Percentiles rank a stretch among this genome's conserved stretches.
Evolutionary conservation across 1,140 invertebrate genomes (phyloP).

Genomic region (Apolygus lucorum): DNA sequence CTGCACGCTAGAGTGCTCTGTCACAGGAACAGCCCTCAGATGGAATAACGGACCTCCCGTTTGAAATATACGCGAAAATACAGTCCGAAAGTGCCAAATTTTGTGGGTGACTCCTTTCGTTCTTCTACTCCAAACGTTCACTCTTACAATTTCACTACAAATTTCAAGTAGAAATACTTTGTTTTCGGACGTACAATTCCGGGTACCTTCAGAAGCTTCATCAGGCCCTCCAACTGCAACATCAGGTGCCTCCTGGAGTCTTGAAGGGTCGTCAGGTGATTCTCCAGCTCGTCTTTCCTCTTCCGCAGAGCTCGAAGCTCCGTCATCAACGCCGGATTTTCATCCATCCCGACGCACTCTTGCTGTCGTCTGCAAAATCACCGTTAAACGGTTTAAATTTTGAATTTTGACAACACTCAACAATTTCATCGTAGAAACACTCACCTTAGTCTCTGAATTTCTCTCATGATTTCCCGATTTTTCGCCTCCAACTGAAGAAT

Average conservation of each 20-base stretch:
- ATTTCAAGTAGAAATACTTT: constrained; percentile 1
- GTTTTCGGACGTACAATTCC: constrained; percentile 7
- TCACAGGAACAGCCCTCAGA: no score
- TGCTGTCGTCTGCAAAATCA: constrained; percentile 57
- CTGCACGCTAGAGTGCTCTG: no score
- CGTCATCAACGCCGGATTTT: constrained; percentile 75
- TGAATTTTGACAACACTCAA: no score
- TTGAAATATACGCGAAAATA: no score
- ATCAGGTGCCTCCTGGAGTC: constrained; percentile 87
- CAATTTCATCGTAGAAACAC: no score
- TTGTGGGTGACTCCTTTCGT: background rate
- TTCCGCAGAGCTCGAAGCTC: constrained; percentile 82
- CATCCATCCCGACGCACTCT: constrained; percentile 50
- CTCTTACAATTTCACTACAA: no score
- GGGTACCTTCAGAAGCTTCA: constrained; percentile 89
- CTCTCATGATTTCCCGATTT: constrained; percentile 95
- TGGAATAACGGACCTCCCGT: no score
- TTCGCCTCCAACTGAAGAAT: constrained; percentile 91
- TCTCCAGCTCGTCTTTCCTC: constrained; percentile 89
- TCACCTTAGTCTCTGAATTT: constrained; percentile 85
- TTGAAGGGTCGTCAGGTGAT: constrained; percentile 81
- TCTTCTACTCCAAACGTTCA: background rate
- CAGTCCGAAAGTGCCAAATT: no score
- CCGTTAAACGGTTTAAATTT: no score
- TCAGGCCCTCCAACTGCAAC: constrained; percentile 91